These are phyloP conservation scores for Hipparchia sbordonii DNA, from an alignment of 2,888 invertebrate species.

Conservation along the genomic window DNA sequence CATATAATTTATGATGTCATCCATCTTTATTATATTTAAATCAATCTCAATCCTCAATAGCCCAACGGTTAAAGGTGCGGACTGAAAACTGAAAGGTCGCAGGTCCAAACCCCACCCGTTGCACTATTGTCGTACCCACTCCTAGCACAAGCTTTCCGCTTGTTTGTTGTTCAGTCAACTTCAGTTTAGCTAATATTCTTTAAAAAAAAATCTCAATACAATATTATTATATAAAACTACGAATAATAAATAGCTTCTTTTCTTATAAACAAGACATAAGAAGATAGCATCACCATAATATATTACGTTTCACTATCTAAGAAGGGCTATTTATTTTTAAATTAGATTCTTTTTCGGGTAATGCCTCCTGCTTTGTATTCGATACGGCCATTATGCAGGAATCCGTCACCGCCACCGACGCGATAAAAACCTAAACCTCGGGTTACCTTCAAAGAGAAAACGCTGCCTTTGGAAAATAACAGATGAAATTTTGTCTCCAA, in stretches of 20 bases:
- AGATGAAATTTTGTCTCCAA: slow-evolving; percentile 46
- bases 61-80: too few species aligned
- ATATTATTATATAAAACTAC: neutral
- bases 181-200: too few species aligned
- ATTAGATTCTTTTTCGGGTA: slow-evolving; percentile 61
- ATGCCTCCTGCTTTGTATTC: slow-evolving; percentile 54
- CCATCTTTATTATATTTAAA: too few species aligned
- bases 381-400: slow-evolving; percentile 50
- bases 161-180: too few species aligned
- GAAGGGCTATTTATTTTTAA: slow-evolving; percentile 53
- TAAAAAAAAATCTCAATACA: neutral
- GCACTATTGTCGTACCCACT: too few species aligned
- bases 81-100: too few species aligned
- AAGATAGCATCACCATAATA: slow-evolving; percentile 32
- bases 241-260: neutral
- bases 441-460: slow-evolving; percentile 48
- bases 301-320: slow-evolving; percentile 38
- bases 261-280: slow-evolving; percentile 6
- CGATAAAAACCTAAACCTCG: slow-evolving; percentile 42
- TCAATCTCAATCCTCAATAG: too few species aligned
- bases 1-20: too few species aligned
- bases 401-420: slow-evolving; percentile 47
- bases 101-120: too few species aligned
- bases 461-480: slow-evolving; percentile 39
- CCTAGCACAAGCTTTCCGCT: too few species aligned